A percentile compares a stretch with the other conserved stretches of the same genome.
These are phyloP conservation scores for Blastomussa wellsi DNA, from an alignment of 92 coral and sea anemone species.

Conservation along the genomic window DNA sequence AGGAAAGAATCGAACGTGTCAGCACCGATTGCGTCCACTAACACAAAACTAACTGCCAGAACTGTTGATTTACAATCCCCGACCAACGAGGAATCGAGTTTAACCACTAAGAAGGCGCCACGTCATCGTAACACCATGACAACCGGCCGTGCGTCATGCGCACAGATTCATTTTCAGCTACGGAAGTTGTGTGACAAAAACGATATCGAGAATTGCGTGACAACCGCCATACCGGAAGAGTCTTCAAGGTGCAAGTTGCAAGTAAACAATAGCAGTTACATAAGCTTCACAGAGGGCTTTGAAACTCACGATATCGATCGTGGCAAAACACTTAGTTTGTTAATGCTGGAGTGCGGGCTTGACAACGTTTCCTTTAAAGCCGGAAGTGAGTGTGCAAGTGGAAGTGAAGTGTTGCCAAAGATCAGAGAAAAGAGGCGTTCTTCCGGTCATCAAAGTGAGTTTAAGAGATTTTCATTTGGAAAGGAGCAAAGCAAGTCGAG, in stretches of 20 bases:
- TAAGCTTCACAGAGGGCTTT: slow-evolving; percentile 59
- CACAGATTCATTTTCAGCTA: slow-evolving; percentile 85
- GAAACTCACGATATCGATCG: slow-evolving; percentile 55
- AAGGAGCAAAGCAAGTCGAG: not conserved
- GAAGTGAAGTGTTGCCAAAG: slow-evolving; percentile 71
- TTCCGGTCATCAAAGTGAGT: slow-evolving; percentile 9
- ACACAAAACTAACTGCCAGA: slow-evolving; percentile 14
- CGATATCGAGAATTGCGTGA: slow-evolving; percentile 86
- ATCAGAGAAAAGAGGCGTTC: slow-evolving; percentile 57
- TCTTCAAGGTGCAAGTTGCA: slow-evolving; percentile 78
- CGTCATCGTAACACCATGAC: slow-evolving; percentile 78
- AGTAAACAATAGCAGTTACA: slow-evolving; percentile 69
- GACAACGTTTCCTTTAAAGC: slow-evolving; percentile 77
- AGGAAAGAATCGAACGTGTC: slow-evolving; percentile 6
- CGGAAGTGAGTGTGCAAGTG: slow-evolving; percentile 85
- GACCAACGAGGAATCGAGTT: slow-evolving; percentile 12
- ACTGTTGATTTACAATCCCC: slow-evolving; percentile 24
- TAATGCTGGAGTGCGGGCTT: slow-evolving; percentile 94
- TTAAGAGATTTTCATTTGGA: slow-evolving; percentile 12
- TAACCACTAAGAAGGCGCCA: slow-evolving; percentile 26
- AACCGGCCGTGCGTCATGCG: slow-evolving; percentile 70
- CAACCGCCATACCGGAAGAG: slow-evolving; percentile 92
- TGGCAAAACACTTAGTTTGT: slow-evolving; percentile 61
- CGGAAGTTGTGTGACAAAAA: slow-evolving; percentile 87
- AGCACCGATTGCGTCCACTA: not conserved